Conservation (phyloP, 2,797 vertebrate species). For the Myotis planiceps region DNA sequence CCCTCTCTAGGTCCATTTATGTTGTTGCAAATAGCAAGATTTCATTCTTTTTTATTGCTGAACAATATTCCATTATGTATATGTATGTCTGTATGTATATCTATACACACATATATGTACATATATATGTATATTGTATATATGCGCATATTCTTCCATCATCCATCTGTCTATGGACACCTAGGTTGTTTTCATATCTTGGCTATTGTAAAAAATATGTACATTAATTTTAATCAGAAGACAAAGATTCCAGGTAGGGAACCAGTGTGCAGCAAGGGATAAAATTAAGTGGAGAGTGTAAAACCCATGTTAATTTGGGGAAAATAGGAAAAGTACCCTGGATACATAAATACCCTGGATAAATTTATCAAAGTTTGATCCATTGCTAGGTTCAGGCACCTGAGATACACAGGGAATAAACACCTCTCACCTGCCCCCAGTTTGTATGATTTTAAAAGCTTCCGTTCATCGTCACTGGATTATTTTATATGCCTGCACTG, state of each 20-base stretch:
- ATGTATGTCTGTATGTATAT: too few relatives aligned
- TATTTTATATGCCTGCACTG: too few relatives aligned
- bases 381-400: not conserved
- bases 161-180: not conserved
- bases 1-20: not conserved
- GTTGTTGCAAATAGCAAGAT: not conserved
- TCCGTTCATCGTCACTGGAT: fast-evolving
- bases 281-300: fast-evolving
- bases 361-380: not conserved
- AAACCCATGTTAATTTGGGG: not conserved
- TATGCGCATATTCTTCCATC: not conserved
- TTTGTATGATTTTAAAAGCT: not conserved
- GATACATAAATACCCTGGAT: not conserved
- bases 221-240: not conserved
- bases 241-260: not conserved
- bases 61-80: not conserved
- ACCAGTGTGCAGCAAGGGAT: fast-evolving
- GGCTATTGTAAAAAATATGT: not conserved
- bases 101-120: too few relatives aligned
- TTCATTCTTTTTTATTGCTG: not conserved
- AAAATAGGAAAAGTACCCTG: not conserved
- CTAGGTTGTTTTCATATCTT: not conserved
- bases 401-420: not conserved
- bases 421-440: not conserved
- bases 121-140: too few relatives aligned